phyloP scores from a whole-genome alignment of 2,888 invertebrate species.

The Rotaria macrura region DNA sequence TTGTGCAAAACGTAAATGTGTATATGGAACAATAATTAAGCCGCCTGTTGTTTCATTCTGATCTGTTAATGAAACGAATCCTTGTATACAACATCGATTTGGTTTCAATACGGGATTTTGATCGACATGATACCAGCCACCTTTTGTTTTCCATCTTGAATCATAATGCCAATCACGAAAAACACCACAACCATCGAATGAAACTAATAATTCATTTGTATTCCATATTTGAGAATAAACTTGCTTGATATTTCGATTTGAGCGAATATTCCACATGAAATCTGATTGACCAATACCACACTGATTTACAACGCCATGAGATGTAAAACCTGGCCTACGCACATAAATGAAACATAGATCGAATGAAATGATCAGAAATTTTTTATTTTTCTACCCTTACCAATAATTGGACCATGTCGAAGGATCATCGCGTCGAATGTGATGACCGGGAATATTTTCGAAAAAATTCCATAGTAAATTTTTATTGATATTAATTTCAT shows the following conservation, averaged over 20 bases:
- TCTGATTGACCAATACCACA: slow-evolving; percentile 11
- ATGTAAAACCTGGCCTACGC: background rate
- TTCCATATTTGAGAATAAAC: slow-evolving; percentile 16
- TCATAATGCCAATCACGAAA: background rate
- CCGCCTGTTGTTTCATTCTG: background rate
- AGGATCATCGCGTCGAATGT: background rate
- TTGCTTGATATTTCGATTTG: background rate
- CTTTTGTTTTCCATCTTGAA: background rate
- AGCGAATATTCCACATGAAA: slow-evolving; percentile 6
- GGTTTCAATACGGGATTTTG: background rate
- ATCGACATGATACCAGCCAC: background rate
- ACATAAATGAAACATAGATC: no score
- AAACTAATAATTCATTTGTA: background rate
- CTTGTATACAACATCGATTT: background rate
- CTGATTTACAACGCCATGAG: background rate
- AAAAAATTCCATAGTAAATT: background rate
- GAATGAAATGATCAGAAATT: no score
- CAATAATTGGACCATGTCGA: background rate
- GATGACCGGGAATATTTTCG: background rate
- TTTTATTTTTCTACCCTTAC: background rate
- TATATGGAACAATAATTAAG: background rate
- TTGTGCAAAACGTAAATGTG: background rate
- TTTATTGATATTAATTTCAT: background rate
- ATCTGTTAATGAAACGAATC: background rate
- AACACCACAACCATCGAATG: background rate